Conservation (phyloP, 53 echinoderm and acorn worm genomes). For the Luidia sarsii region DNA sequence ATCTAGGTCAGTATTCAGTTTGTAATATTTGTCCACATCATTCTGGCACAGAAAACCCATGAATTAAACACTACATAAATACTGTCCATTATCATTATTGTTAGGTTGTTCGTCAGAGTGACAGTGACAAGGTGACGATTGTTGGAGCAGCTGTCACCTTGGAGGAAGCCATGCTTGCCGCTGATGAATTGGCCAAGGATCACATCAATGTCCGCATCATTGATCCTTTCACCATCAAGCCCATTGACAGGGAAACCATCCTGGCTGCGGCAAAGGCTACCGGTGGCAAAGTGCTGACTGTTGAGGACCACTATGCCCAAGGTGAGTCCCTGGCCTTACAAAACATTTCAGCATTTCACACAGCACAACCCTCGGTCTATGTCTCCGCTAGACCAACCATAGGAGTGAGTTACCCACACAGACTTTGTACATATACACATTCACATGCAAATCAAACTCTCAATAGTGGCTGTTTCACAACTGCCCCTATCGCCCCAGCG, state of each 20-base stretch:
- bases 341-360: no score
- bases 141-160: conserved; percentile 90
- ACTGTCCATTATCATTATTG: neutral
- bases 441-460: no score
- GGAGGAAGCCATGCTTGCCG: conserved; percentile 75
- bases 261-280: conserved; percentile 79
- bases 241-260: conserved; percentile 79
- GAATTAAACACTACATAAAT: no score
- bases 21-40: neutral
- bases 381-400: no score
- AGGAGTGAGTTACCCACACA: no score
- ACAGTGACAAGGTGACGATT: conserved; percentile 74
- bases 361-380: no score
- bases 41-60: neutral
- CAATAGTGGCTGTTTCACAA: no score
- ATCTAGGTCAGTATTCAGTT: no score
- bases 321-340: no score
- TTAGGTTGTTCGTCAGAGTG: conserved; percentile 74
- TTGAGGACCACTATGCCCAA: conserved; percentile 94
- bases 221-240: conserved; percentile 98
- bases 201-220: conserved; percentile 77
- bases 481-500: no score
- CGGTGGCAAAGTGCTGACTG: conserved; percentile 86
- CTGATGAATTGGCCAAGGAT: conserved; percentile 65
- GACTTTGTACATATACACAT: no score